Base-by-base conservation (phyloP, 2,797 vertebrate species). In the Cuculus canorus region DNA sequence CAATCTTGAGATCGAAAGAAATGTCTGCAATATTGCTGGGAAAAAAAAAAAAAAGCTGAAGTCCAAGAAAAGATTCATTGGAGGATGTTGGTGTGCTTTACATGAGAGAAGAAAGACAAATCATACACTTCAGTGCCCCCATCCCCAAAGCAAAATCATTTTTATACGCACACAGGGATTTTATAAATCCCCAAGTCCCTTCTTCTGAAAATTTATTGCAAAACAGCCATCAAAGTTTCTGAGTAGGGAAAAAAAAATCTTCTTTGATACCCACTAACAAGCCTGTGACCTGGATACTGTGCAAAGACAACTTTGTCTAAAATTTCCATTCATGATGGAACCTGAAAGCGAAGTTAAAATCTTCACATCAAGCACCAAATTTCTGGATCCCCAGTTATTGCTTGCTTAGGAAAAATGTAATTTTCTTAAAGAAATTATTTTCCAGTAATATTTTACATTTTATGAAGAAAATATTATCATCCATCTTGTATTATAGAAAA, bases 11-110 rank as follows among this genome's bases (percentile, higher is more conserved):
- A 94, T 64, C 2, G 77, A 76, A 76, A 93, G 82, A 94, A 96
- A 95, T 87, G 94, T 77, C 91, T 93, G 83, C 66, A 94, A 93
- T 86, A 91, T 92, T 94, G 88, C 72, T 93, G 88, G 79, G 66
- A 39, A 9, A 28, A 33, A 30, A 43, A 7, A 23, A 48, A 22
- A 47, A 37, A 66, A 84, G 18, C 50, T 32, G 33, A 86, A 90
- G 70, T 86, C 70, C 70, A 88, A 90, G 90, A 73, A 94, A 95
- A 75, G 82, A 92, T 87, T 90, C 57, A 39, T 78, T 0, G 1
- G 77, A 93, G 66, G 73, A 95, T 61, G 43, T 13, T 78, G 77
- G 82, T 25, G 39, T 64, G 89, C 32, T 64, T 79, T 69, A 39
- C 41, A 37, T 33, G 88, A 87, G 86, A 65, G 50, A 86, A 94